Evolutionary conservation across 2,797 vertebrate genomes (phyloP), one percentile per base, ranked within the genome.

Genomic region (Phalloptychus januarius): DNA sequence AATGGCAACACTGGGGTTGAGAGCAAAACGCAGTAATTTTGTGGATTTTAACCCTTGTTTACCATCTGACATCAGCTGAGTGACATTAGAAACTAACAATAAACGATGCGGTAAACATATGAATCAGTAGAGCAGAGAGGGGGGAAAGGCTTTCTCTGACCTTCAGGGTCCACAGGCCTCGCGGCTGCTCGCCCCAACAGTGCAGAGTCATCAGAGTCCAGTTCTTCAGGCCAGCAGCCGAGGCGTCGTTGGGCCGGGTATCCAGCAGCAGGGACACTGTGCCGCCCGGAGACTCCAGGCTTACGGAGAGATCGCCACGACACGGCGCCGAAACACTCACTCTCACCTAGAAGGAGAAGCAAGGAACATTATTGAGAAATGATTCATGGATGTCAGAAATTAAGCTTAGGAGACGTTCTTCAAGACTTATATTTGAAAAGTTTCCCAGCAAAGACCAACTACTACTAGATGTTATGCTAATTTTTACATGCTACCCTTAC

Each of bases 301-400:
- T 90, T 76, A 92, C 71, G 44, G 79, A 15, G 2, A 92, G 91
- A 92, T 96, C 94, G 50, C 87, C 93, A 38, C 88, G 92, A 79
- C 92, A 96, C 85, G 86, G 82, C 42, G 85, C 12, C 1, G 77
- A 93, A 87, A 94, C 81, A 71, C 85, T 94, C 85, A 94, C 88
- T 54, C 73, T 93, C 79, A 93, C 89, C 93, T 94, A 82, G 50
- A 63, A 85, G 87, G 77, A 82, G 75, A 61, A 73, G 77, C n/a
- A 45, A 42, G 36, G 52, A 75, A 76, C 67, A 15, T 13, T 40
- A 67, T 13, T 67, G 23, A 25, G 36, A 67, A 6, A 69, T 42
- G 13, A 15, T n/a, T 42, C 38, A 69, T 6, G 40, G 38, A 40
- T 25, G 23, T 69, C 38, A 13, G 65, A 67, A 42, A 40, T 25